Conservation (phyloP, 2,888 invertebrate species). For the Dasysyrphus albostriatus region DNA sequence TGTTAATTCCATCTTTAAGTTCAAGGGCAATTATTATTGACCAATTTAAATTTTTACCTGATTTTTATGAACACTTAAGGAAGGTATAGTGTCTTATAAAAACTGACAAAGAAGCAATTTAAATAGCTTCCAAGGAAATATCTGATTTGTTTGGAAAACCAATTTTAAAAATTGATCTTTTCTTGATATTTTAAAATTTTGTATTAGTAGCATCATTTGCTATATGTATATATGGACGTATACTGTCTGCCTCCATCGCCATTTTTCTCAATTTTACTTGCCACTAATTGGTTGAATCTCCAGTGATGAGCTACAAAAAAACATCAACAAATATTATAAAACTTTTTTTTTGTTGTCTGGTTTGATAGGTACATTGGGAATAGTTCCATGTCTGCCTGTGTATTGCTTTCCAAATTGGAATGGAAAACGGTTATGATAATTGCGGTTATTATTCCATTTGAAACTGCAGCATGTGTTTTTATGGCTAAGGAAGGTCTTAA, state of each 20-base stretch:
- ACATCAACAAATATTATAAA: constrained; percentile 16
- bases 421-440: constrained; percentile 74
- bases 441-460: constrained; percentile 73
- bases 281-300: constrained; percentile 66
- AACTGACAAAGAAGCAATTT: background rate
- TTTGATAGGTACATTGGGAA: constrained; percentile 27
- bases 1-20: background rate
- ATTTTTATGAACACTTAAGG: background rate
- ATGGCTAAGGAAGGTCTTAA: constrained; percentile 29
- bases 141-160: constrained; percentile 62
- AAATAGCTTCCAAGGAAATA: constrained; percentile 62
- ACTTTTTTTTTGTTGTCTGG: constrained; percentile 13
- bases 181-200: constrained; percentile 20
- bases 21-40: background rate
- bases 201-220: constrained; percentile 41
- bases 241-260: constrained; percentile 50
- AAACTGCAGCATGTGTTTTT: constrained; percentile 58
- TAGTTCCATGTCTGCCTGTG: constrained; percentile 34
- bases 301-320: constrained; percentile 32
- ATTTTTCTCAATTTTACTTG: constrained; percentile 55
- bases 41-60: background rate
- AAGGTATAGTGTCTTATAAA: background rate
- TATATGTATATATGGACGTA: background rate
- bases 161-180: constrained; percentile 64
- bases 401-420: constrained; percentile 60